Conservation (phyloP, 2,797 vertebrate species). For the Sebastes variabilis region DNA sequence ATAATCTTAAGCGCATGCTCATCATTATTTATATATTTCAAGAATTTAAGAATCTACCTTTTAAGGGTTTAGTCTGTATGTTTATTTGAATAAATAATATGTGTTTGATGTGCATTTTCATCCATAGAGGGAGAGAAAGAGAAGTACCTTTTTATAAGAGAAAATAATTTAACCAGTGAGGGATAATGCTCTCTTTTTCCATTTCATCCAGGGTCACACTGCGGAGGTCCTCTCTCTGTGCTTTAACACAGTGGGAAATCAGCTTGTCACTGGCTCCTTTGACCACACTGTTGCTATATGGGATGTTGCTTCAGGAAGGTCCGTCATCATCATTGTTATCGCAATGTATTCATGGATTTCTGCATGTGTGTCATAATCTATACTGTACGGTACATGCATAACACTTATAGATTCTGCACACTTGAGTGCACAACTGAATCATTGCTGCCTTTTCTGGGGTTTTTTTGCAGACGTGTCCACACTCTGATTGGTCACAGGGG, state of each 20-base stretch:
- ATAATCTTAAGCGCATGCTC: not conserved
- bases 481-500: conserved; percentile 88
- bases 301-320: conserved; percentile 92
- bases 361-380: conserved; percentile 3
- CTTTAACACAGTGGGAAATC: conserved; percentile 90
- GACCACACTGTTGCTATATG: conserved; percentile 91
- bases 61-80: not conserved
- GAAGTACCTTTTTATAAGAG: not conserved
- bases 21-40: not conserved
- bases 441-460: not conserved
- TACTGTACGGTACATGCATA: not conserved
- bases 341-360: not conserved
- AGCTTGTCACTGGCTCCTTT: conserved; percentile 93
- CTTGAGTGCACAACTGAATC: not conserved
- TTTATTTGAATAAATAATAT: not conserved
- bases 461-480: conserved; percentile 83
- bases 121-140: not conserved
- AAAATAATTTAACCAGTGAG: not conserved
- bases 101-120: conserved; percentile 3
- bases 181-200: conserved; percentile 21
- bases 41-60: not conserved
- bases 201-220: conserved; percentile 87
- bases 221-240: conserved; percentile 92
- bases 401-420: not conserved
- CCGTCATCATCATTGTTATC: conserved; percentile 32